Percentiles rank a stretch among this genome's conserved stretches.
phyloP scores from a whole-genome alignment of 1,140 invertebrate genomes.

The Microplitis demolitor region DNA sequence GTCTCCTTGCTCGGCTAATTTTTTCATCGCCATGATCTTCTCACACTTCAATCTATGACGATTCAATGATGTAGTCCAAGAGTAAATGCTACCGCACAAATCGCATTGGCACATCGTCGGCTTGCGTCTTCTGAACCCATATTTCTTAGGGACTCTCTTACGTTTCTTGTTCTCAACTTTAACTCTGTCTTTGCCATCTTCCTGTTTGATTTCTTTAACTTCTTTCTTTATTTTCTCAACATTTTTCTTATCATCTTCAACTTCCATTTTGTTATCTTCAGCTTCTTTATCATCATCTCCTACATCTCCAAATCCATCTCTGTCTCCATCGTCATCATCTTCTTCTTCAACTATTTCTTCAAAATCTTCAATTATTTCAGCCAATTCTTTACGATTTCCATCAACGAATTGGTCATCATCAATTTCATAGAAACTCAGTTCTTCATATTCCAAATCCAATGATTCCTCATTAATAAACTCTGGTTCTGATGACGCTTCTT shows the following conservation, averaged over 20 bases:
- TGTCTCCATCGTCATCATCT: too few relatives aligned
- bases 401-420: neutral
- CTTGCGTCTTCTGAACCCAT: neutral
- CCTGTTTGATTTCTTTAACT: too few relatives aligned
- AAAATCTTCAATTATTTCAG: neutral
- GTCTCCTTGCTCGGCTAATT: neutral
- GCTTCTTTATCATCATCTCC: too few relatives aligned
- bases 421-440: neutral
- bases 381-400: neutral
- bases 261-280: too few relatives aligned
- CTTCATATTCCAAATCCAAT: neutral
- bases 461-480: slow-evolving; percentile 17
- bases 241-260: too few relatives aligned
- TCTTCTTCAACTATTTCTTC: neutral
- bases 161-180: too few relatives aligned
- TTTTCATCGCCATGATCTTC: neutral
- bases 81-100: slow-evolving; percentile 31
- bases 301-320: too few relatives aligned
- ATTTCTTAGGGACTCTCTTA: too few relatives aligned
- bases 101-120: slow-evolving; percentile 18
- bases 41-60: slow-evolving; percentile 1
- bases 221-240: too few relatives aligned
- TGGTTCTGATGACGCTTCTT: neutral
- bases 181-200: too few relatives aligned
- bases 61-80: slow-evolving; percentile 3